Evolutionary conservation across 2,888 invertebrate species (phyloP).

Genomic region (Thera obeliscata): DNA sequence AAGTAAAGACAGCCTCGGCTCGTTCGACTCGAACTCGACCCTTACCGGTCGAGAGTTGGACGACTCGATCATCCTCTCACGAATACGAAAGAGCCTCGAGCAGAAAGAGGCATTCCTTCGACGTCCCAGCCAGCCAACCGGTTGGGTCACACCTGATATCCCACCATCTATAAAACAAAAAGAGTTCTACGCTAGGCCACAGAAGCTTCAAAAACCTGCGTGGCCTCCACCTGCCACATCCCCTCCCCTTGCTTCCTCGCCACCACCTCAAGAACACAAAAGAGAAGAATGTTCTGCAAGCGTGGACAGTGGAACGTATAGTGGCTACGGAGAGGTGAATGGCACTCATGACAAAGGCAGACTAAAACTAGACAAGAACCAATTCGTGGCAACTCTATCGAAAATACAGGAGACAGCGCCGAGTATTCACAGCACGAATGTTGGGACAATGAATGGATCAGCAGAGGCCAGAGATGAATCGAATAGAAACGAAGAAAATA

Average conservation of each 20-base stretch:
- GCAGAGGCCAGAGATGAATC: conserved; percentile 66
- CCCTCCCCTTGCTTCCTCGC: conserved; percentile 84
- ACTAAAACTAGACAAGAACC: conserved; percentile 73
- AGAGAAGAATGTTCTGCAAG: conserved; percentile 79
- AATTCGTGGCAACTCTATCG: conserved; percentile 85
- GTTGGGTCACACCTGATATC: conserved; percentile 82
- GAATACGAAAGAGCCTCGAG: conserved; percentile 92
- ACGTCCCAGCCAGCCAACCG: conserved; percentile 88
- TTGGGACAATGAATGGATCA: conserved; percentile 75
- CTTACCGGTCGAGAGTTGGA: conserved; percentile 87
- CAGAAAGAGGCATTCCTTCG: conserved; percentile 95
- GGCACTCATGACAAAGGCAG: conserved; percentile 71
- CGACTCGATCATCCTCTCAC: conserved; percentile 89
- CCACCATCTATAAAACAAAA: conserved; percentile 84
- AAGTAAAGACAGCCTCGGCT: conserved; percentile 88
- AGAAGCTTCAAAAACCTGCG: conserved; percentile 88
- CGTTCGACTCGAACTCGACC: conserved; percentile 88
- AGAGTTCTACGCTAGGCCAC: conserved; percentile 92
- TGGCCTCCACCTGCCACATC: conserved; percentile 87
- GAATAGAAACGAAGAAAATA: conserved; percentile 71
- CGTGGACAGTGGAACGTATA: conserved; percentile 77
- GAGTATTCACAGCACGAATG: conserved; percentile 66
- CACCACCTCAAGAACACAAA: conserved; percentile 81
- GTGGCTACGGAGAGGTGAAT: conserved; percentile 77
- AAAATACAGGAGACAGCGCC: conserved; percentile 87